These are phyloP conservation scores for Phocides pigmalion DNA, from an alignment of 1,140 invertebrate genomes.

Conservation along the genomic window DNA sequence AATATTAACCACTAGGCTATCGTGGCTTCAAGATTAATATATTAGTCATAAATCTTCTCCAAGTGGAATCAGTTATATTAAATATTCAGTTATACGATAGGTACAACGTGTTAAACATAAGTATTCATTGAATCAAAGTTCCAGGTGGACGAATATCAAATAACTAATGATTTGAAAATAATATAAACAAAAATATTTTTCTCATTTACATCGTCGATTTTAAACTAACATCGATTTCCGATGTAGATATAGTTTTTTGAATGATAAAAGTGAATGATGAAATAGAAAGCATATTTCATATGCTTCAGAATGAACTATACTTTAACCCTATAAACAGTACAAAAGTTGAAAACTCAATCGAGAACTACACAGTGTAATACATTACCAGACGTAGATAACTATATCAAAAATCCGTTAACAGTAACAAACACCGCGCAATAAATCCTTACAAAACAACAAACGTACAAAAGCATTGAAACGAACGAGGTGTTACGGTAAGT, in stretches of 20 bases:
- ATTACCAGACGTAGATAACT: not conserved
- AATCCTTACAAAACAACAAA: constrained; percentile 30
- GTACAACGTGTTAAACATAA: no score
- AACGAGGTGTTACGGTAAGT: constrained; percentile 51
- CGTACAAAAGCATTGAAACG: constrained; percentile 30
- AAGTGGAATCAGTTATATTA: not conserved
- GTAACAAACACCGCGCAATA: constrained; percentile 11
- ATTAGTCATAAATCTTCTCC: constrained; percentile 1
- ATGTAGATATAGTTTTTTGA: no score
- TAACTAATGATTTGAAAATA: not conserved
- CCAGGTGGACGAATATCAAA: not conserved
- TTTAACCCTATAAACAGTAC: not conserved
- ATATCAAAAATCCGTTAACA: constrained; percentile 4
- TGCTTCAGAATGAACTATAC: no score
- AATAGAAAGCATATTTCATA: no score
- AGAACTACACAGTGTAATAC: not conserved
- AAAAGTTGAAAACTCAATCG: not conserved
- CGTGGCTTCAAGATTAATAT: no score
- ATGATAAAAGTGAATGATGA: no score
- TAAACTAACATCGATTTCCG: not conserved
- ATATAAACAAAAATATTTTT: not conserved
- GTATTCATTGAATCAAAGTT: not conserved
- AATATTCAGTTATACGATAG: no score
- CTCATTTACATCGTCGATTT: not conserved
- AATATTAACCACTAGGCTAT: no score